Percentiles rank a stretch among this genome's conserved stretches.
These are phyloP conservation scores for Micromys minutus DNA, from an alignment of 2,113 vertebrate species.

Conservation along the genomic window DNA sequence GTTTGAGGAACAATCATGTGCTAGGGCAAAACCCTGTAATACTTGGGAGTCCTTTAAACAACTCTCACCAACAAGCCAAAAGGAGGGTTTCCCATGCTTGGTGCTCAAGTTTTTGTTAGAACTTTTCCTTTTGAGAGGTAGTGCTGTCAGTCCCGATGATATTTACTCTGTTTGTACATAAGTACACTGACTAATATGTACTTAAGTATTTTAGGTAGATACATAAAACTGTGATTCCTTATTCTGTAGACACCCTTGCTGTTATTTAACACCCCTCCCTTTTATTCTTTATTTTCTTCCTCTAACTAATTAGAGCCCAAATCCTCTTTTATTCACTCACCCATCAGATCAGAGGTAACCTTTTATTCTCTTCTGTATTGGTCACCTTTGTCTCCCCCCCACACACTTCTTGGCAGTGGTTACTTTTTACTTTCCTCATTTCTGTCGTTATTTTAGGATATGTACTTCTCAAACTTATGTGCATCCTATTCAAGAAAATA, in stretches of 20 bases:
- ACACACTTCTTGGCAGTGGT: neutral
- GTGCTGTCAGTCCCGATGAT: neutral
- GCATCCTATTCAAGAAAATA: neutral
- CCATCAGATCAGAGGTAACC: neutral
- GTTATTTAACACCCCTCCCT: rapidly evolving
- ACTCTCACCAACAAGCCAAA: neutral
- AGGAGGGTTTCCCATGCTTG: neutral
- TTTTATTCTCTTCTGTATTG: neutral
- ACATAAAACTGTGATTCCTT: neutral
- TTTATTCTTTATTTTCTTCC: neutral
- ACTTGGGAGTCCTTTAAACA: neutral
- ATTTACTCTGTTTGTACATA: too few relatives aligned
- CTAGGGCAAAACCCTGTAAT: neutral
- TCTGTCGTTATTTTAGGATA: neutral
- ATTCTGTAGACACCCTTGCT: neutral
- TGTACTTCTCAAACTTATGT: neutral
- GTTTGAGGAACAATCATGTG: neutral
- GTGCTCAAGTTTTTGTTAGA: neutral
- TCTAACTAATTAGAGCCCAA: neutral
- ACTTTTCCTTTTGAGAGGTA: neutral
- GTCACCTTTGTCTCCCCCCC: neutral
- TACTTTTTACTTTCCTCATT: neutral
- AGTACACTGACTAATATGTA: neutral
- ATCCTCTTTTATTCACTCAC: neutral
- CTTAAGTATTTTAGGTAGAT: neutral